Evolutionary conservation across 2,888 invertebrate genomes (phyloP).

Genomic region (Ormyrus pomaceus): DNA sequence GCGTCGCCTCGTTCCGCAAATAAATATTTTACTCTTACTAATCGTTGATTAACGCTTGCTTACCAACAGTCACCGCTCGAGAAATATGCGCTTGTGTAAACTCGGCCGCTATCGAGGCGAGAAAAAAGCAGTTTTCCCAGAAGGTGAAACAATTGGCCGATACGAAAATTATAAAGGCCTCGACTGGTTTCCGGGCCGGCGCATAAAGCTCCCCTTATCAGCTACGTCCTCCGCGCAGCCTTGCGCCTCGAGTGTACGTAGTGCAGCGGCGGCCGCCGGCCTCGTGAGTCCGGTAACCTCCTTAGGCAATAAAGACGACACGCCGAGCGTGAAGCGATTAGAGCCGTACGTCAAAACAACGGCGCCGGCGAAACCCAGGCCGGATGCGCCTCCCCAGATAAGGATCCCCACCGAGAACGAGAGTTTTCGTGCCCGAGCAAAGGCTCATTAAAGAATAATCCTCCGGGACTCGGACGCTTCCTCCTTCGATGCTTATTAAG

Average conservation of each 20-base stretch:
- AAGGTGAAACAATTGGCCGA: no score
- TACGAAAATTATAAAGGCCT: neutral
- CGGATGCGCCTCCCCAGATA: slow-evolving; percentile 33
- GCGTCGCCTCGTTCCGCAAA: neutral
- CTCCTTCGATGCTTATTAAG: neutral
- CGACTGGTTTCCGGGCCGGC: slow-evolving; percentile 7
- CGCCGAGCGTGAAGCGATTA: slow-evolving; percentile 56
- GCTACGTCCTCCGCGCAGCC: slow-evolving; percentile 46
- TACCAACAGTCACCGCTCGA: no score
- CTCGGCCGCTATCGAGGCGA: no score
- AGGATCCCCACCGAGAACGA: slow-evolving; percentile 20
- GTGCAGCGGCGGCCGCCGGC: slow-evolving; percentile 2
- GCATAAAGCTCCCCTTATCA: slow-evolving; percentile 33
- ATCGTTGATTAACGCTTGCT: no score
- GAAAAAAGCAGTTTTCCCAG: no score
- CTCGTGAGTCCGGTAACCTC: slow-evolving; percentile 50
- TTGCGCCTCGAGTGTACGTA: slow-evolving; percentile 27
- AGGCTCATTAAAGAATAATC: slow-evolving; percentile 35
- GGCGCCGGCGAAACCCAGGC: neutral
- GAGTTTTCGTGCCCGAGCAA: slow-evolving; percentile 19
- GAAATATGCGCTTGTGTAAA: neutral
- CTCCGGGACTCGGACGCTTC: slow-evolving; percentile 36
- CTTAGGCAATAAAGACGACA: slow-evolving; percentile 42
- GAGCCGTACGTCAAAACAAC: slow-evolving; percentile 28
- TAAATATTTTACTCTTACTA: no score